Evolutionary conservation across 2,113 vertebrate genomes (phyloP), one percentile per base, ranked within the genome.

Genomic region (Oncorhynchus tshawytscha): DNA sequence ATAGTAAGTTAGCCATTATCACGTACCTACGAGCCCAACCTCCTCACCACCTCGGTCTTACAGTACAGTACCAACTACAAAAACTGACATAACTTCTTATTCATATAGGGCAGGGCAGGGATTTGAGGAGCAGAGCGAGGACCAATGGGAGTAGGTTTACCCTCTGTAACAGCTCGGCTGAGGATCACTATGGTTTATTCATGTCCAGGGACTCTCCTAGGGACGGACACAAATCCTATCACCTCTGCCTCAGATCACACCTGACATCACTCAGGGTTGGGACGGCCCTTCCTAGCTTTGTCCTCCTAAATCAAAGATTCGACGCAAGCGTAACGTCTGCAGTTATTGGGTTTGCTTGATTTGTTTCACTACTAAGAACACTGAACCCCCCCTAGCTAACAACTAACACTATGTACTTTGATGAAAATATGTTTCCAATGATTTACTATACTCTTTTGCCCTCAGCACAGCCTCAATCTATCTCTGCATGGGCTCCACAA

Each of bases 111-210:
- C 27, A 27, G 71, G 18, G 7, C 34, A 39, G 34, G 39, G 39
- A 45, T 45, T 18, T 12, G 5, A 25, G 13, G 70, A 25, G 71
- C 0, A 29, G 48, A 25, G 29, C 59, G 48, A 67, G 12, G 54
- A 57, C 15, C 54, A 18, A 16, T 57, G 54, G 16, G 54, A 57
- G 54, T 18, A 18, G 13, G 54, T 45, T 57, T 57, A 18, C 78
- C 81, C 78, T 81, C 51, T 24, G 29, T 79, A 72, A 79, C 49
- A 67, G 70, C 71, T 78, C 31, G 64, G 66, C 71, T 65, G 49
- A 71, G 54, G 70, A 73, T 82, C 70, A 59, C 29, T 18, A 20
- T 81, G 78, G 79, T 83, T 87, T 74, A 78, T 83, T 86, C 62
- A 83, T 83, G 79, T 31, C 67, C 18, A 29, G 31, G n/a, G 29